A percentile compares a stretch with the other conserved stretches of the same genome.
These are phyloP conservation scores for Zelostemma sp. DNA, from an alignment of 1,140 invertebrate species.

Conservation along the genomic window DNA sequence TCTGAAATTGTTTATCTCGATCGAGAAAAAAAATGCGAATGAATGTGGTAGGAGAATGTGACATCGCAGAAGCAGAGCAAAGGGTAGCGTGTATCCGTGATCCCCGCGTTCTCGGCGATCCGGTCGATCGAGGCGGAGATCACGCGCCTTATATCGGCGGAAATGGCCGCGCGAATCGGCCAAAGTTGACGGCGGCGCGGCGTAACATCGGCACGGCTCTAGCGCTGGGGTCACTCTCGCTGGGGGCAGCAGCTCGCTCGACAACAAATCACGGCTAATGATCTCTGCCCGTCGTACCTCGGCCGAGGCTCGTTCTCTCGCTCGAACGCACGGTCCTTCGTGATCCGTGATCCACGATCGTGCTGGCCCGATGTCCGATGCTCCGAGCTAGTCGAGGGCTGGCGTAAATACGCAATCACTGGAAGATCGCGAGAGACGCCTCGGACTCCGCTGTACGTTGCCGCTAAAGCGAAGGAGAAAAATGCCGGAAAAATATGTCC, in stretches of 20 bases:
- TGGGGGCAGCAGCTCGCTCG: slow-evolving; percentile 66
- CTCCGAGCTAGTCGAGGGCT: slow-evolving; percentile 31
- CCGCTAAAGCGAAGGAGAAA: neutral
- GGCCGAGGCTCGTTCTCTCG: slow-evolving; percentile 22
- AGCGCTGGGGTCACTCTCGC: slow-evolving; percentile 66
- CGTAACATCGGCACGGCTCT: slow-evolving; percentile 54
- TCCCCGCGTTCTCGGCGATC: slow-evolving; percentile 8
- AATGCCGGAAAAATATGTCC: neutral
- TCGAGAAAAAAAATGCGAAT: too few species aligned
- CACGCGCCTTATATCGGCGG: slow-evolving; percentile 35
- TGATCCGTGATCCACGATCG: slow-evolving; percentile 48
- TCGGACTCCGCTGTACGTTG: neutral
- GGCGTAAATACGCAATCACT: slow-evolving; percentile 39
- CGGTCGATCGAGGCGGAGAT: slow-evolving; percentile 24
- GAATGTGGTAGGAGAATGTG: neutral
- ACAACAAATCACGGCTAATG: slow-evolving; percentile 72
- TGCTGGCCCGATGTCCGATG: slow-evolving; percentile 26
- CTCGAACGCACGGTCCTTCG: slow-evolving; percentile 38
- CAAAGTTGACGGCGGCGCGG: slow-evolving; percentile 53
- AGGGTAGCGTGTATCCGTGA: neutral
- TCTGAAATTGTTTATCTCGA: too few species aligned
- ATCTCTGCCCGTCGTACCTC: slow-evolving; percentile 67
- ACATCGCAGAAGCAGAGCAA: neutral
- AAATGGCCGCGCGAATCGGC: slow-evolving; percentile 33
- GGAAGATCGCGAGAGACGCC: slow-evolving; percentile 29